These are phyloP conservation scores for Spisula subtruncata DNA, from an alignment of 2,888 invertebrate genomes.

Conservation along the genomic window DNA sequence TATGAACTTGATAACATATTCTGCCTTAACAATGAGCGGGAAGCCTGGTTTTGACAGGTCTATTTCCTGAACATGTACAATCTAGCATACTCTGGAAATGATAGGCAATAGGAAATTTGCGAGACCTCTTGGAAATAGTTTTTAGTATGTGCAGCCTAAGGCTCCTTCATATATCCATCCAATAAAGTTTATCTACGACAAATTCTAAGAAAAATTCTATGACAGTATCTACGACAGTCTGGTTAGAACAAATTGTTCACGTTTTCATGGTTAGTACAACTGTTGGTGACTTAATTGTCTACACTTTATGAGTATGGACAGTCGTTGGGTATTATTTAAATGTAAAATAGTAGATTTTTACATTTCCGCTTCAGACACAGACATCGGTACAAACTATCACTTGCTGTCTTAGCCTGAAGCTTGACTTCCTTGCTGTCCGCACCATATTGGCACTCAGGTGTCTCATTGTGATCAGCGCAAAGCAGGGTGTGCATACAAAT, in stretches of 20 bases:
- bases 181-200: slow-evolving; percentile 21
- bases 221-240: slow-evolving; percentile 22
- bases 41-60: slow-evolving; percentile 64
- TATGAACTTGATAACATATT: background rate
- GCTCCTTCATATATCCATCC: slow-evolving; percentile 13
- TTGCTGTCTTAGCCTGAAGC: background rate
- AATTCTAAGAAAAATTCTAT: too few species aligned
- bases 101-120: slow-evolving; percentile 67
- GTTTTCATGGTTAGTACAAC: slow-evolving; percentile 16
- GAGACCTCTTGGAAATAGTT: slow-evolving; percentile 45
- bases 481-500: too few species aligned
- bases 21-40: background rate
- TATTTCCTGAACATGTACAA: slow-evolving; percentile 52
- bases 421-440: background rate
- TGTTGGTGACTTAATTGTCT: slow-evolving; percentile 18
- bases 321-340: slow-evolving; percentile 18
- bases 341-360: background rate
- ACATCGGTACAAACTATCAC: background rate
- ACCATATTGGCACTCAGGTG: background rate
- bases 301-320: slow-evolving; percentile 28
- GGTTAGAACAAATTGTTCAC: slow-evolving; percentile 25
- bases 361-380: background rate
- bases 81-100: slow-evolving; percentile 52
- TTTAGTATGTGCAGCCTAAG: slow-evolving; percentile 28
- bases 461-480: too few species aligned